Evolutionary conservation across 1,140 invertebrate genomes (phyloP).

Genomic region (Notospermus geniculatus): DNA sequence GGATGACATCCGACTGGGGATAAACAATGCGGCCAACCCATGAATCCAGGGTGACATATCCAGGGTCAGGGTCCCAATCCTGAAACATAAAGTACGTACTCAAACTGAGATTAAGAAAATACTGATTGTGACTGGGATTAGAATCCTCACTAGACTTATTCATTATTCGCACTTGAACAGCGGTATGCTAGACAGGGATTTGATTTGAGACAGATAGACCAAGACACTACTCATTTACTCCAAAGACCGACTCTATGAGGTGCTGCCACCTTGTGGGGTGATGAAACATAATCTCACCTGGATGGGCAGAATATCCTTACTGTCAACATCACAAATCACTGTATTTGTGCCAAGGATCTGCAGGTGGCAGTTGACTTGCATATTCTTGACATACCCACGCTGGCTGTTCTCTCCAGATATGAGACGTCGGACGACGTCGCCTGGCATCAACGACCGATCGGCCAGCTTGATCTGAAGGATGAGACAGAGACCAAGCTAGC

Average conservation of each 20-base stretch:
- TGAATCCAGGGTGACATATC: conserved; percentile 78
- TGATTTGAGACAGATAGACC: too few relatives aligned
- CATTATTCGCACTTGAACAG: too few relatives aligned
- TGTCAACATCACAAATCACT: conserved; percentile 77
- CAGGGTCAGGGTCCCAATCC: conserved; percentile 70
- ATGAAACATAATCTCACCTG: conserved; percentile 60
- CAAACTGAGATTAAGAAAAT: too few relatives aligned
- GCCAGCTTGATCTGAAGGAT: conserved; percentile 73
- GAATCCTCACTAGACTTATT: too few relatives aligned
- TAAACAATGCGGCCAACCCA: conserved; percentile 72
- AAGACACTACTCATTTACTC: too few relatives aligned
- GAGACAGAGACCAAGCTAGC: too few relatives aligned
- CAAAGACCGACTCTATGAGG: too few relatives aligned
- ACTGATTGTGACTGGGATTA: too few relatives aligned
- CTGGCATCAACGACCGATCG: conserved; percentile 87
- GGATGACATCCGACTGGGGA: conserved; percentile 50
- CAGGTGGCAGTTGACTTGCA: conserved; percentile 77
- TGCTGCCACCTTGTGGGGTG: too few relatives aligned
- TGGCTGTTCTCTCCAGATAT: conserved; percentile 86
- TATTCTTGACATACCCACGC: conserved; percentile 82
- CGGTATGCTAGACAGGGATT: too few relatives aligned
- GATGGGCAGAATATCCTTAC: conserved; percentile 73
- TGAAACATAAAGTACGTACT: too few relatives aligned
- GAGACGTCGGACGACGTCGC: conserved; percentile 84
- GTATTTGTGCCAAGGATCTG: conserved; percentile 83